These are phyloP conservation scores for Austrofundulus limnaeus DNA, from an alignment of 2,113 vertebrate species.

Conservation along the genomic window DNA sequence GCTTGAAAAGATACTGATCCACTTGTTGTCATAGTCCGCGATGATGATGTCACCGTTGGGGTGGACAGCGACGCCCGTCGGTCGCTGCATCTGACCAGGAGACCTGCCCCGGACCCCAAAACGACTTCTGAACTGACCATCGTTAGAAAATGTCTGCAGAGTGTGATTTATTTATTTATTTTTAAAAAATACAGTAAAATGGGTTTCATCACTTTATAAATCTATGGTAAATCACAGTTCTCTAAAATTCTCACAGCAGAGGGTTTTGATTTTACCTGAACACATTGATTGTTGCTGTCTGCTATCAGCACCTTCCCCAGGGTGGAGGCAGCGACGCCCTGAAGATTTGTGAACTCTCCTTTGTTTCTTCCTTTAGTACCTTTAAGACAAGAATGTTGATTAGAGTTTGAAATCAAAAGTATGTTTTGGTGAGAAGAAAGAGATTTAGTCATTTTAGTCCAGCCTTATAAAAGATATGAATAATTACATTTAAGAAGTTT, in stretches of 20 bases:
- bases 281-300: slow-evolving; percentile 98
- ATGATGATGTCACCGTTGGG: slow-evolving; percentile 96
- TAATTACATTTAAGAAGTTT: too few relatives aligned
- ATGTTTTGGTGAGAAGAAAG: too few relatives aligned
- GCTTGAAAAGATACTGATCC: slow-evolving; percentile 97
- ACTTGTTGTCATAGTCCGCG: slow-evolving; percentile 98
- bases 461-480: too few relatives aligned
- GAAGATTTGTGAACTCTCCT: slow-evolving; percentile 98
- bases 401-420: too few relatives aligned
- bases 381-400: slow-evolving; percentile 66
- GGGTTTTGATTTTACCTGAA: slow-evolving; percentile 84
- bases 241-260: too few relatives aligned
- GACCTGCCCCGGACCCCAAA: slow-evolving; percentile 93
- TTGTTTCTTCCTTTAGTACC: slow-evolving; percentile 98
- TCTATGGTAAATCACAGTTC: too few relatives aligned
- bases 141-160: slow-evolving; percentile 93
- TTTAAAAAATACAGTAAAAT: too few relatives aligned
- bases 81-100: slow-evolving; percentile 92
- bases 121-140: slow-evolving; percentile 93
- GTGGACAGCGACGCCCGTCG: slow-evolving; percentile 94
- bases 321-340: slow-evolving; percentile 92
- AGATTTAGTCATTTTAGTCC: too few relatives aligned
- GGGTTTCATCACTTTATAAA: too few relatives aligned
- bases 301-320: slow-evolving; percentile 93
- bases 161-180: too few relatives aligned